These are phyloP conservation scores for Steinernema carpocapsae DNA, from an alignment of 2,888 invertebrate genomes.

Conservation along the genomic window DNA sequence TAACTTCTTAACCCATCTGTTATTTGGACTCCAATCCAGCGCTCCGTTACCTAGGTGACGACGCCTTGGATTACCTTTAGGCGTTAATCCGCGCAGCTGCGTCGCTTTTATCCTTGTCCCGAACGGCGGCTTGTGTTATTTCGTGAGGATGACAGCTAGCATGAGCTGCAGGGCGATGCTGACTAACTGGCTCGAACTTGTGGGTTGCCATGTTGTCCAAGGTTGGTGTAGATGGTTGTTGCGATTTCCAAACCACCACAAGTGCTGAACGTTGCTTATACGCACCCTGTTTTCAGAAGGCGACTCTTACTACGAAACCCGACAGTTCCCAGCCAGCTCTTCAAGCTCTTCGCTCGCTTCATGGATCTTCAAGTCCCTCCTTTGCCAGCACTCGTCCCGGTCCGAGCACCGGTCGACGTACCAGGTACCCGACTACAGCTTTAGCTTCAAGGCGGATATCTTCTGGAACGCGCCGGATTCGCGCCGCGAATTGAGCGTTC, in stretches of 20 bases:
- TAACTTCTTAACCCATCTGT: too few relatives aligned
- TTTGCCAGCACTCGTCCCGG: background rate
- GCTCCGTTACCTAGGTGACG: too few relatives aligned
- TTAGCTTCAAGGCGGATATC: constrained; percentile 12
- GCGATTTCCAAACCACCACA: too few relatives aligned
- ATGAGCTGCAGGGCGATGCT: constrained; percentile 2
- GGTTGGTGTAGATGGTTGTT: too few relatives aligned
- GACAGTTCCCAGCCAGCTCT: background rate
- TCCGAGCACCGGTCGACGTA: constrained; percentile 21
- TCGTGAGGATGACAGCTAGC: background rate
- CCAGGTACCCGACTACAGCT: constrained; percentile 14
- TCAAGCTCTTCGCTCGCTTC: background rate
- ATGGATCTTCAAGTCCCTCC: background rate
- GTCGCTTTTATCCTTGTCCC: too few relatives aligned
- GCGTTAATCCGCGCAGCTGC: too few relatives aligned
- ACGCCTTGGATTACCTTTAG: too few relatives aligned
- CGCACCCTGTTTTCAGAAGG: too few relatives aligned
- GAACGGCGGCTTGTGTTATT: too few relatives aligned
- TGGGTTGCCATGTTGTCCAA: background rate
- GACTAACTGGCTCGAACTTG: background rate
- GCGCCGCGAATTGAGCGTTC: background rate
- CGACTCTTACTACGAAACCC: background rate
- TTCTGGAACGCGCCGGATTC: background rate
- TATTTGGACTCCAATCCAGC: too few relatives aligned
- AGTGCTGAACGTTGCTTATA: too few relatives aligned